Evolutionary conservation across 2,797 vertebrate species (phyloP), one percentile per base, ranked within the genome.

Genomic region (Urophycis tenuis): DNA sequence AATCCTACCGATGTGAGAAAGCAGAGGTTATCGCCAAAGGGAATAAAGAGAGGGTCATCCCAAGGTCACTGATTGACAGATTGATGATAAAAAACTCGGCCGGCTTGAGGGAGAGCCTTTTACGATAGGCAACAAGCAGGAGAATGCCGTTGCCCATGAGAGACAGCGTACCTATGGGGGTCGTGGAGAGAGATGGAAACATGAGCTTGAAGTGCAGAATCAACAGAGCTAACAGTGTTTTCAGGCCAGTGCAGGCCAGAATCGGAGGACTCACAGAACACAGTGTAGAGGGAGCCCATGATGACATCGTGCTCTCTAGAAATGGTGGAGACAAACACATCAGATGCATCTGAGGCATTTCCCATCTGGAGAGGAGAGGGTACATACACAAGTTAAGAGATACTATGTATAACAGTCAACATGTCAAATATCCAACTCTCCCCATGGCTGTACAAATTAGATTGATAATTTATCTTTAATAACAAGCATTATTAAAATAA

Each of bases 31-130:
- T 94, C 30, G 95, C 94, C 85, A 95, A 31, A 75, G 95, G 95
- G 81, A 95, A 95, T 53, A 96, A 92, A 0, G 90, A 92, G 74
- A 95, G 86, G 0, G 95, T 95, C 95, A 95, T 96, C 74, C 95
- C 94, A 78, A 96, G 92, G 91, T 96, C 95, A 32, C 95, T 96
- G 89, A 96, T 82, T 71, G 94, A 93, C 75, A 96, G 91, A 88
- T 95, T 96, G 83, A 95, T 89, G 3, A 96, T 94, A 86, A 96
- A 96, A 89, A 95, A 94, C 87, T 96, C 95, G 0, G 95, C 95
- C 5, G 95, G 95, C 86, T 96, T 96, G 86, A 96, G 90, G 76
- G 93, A 91, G 4, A 93, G 92, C 64, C 94, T 88, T 85, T 94
- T 96, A 84, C 87, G 92, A 87, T 94, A 93, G 9, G 94, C 95